phyloP scores from a whole-genome alignment of 2,113 vertebrate species.

The Chamaea fasciata region DNA sequence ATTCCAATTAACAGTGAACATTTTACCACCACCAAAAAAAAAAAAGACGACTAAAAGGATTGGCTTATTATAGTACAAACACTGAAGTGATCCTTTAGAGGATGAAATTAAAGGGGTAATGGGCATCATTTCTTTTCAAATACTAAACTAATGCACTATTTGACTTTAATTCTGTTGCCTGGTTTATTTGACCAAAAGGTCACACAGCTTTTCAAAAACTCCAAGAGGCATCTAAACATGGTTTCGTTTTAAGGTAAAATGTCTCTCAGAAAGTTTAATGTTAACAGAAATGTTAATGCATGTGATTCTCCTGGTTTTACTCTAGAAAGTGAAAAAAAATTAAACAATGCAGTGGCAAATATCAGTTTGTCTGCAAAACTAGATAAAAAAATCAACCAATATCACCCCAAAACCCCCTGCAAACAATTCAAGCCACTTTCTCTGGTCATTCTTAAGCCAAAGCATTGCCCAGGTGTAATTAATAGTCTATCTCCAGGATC shows the following conservation, averaged over 20 bases:
- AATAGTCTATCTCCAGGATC: not conserved
- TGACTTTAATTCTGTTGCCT: not conserved
- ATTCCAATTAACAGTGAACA: constrained; percentile 29
- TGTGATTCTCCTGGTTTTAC: not conserved
- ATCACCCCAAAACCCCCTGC: not conserved
- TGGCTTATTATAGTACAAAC: not conserved
- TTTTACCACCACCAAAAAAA: not conserved
- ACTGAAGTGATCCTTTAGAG: not conserved
- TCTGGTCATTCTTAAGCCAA: not conserved
- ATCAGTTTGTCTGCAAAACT: not conserved
- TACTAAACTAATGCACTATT: not conserved
- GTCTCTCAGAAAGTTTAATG: not conserved
- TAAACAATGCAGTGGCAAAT: not conserved
- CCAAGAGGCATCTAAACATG: not conserved
- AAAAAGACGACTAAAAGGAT: not conserved
- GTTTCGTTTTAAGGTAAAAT: not conserved
- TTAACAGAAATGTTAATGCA: not conserved
- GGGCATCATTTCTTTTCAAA: not conserved
- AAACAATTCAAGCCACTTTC: not conserved
- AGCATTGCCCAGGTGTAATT: not conserved
- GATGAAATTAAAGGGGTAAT: not conserved
- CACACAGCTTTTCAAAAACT: not conserved
- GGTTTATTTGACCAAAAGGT: not conserved
- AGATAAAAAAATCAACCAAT: not conserved
- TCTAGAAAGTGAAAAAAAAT: not conserved